These are phyloP conservation scores for Emydocephalus ijimae DNA, from an alignment of 2,113 vertebrate genomes.

Conservation along the genomic window DNA sequence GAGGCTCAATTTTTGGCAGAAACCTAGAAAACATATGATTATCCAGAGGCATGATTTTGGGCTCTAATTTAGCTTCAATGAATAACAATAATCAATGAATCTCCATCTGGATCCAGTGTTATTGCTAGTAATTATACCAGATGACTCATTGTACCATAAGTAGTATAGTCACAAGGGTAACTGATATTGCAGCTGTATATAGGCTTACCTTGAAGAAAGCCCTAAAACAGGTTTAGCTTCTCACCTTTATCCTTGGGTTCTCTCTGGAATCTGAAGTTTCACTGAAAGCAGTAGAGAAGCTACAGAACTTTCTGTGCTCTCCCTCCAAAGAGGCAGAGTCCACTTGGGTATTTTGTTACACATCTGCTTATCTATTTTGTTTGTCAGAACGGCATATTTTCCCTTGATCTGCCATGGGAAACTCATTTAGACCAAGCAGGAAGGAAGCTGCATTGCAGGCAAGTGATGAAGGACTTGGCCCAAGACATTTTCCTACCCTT, in stretches of 20 bases:
- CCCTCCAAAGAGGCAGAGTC: background rate
- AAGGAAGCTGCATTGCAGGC: slow-evolving; percentile 47
- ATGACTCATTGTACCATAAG: background rate
- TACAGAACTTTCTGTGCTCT: background rate
- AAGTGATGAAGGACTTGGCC: slow-evolving; percentile 36
- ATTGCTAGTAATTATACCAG: background rate
- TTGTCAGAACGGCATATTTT: slow-evolving; percentile 42
- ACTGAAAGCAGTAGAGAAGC: background rate
- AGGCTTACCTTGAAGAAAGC: background rate
- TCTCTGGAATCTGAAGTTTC: slow-evolving; percentile 33
- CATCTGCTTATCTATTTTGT: slow-evolving; percentile 41
- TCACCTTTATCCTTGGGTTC: background rate
- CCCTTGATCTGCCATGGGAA: slow-evolving; percentile 49
- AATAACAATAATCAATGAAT: background rate
- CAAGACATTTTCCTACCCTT: slow-evolving; percentile 41
- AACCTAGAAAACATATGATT: background rate
- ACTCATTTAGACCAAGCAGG: slow-evolving; percentile 46
- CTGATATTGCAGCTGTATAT: background rate
- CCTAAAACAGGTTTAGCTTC: background rate
- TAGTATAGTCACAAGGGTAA: background rate
- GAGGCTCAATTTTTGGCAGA: background rate
- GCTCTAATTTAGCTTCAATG: background rate
- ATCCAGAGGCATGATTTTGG: background rate
- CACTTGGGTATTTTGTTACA: background rate
- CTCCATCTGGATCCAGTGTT: no score